These are phyloP conservation scores for Stenodera caucasica DNA, from an alignment of 2,888 invertebrate genomes.

Conservation along the genomic window DNA sequence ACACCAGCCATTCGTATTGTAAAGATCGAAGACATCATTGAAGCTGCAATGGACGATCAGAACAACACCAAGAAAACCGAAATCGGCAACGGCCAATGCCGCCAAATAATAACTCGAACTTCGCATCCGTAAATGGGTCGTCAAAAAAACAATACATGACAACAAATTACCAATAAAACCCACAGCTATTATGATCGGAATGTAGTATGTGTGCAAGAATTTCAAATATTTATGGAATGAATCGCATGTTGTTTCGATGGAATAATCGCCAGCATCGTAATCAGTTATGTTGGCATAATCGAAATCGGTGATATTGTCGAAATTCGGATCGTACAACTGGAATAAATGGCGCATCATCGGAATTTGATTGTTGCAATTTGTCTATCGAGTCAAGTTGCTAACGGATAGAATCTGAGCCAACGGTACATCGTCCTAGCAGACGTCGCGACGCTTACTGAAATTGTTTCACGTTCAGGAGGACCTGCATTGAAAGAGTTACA, in stretches of 20 bases:
- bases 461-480: neutral
- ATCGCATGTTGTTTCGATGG: slow-evolving; percentile 18
- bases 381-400: neutral
- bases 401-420: neutral
- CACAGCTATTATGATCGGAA: slow-evolving; percentile 62
- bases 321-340: neutral
- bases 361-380: neutral
- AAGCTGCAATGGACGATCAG: slow-evolving; percentile 60
- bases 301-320: neutral
- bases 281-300: slow-evolving; percentile 16
- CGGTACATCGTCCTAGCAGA: slow-evolving; percentile 15
- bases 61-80: slow-evolving; percentile 61
- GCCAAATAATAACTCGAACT: slow-evolving; percentile 68
- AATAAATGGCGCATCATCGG: too few relatives aligned
- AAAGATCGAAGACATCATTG: slow-evolving; percentile 56
- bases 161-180: slow-evolving; percentile 65
- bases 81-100: slow-evolving; percentile 64
- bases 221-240: slow-evolving; percentile 51
- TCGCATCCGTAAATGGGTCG: slow-evolving; percentile 62
- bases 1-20: slow-evolving; percentile 63
- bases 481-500: slow-evolving; percentile 3
- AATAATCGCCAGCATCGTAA: slow-evolving; percentile 21
- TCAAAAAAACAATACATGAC: slow-evolving; percentile 63
- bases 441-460: slow-evolving; percentile 40
- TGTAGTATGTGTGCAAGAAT: slow-evolving; percentile 61